Evolutionary conservation across 2,888 invertebrate genomes (phyloP), one percentile per base, ranked within the genome.

Genomic region (Vanessa cardui): DNA sequence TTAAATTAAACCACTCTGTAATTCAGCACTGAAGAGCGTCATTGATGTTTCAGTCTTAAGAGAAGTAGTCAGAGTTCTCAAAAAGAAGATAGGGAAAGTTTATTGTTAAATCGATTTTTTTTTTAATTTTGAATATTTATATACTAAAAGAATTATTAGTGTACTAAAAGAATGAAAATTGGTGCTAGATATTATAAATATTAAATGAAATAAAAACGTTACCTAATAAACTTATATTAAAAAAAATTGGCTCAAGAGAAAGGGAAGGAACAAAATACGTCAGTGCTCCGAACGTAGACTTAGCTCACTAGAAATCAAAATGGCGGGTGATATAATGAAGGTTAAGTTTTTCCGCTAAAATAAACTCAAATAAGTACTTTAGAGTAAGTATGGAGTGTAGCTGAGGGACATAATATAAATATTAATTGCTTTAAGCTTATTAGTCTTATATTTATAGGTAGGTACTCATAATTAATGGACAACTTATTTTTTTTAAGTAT

Each of bases 261-360:
- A 61, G 63, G 21, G 50, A 65, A 61, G 33, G 59, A 70, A 63
- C 63, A 64, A 59, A 62, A 64, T 61, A 46, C 65, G 66, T 65
- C 63, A 39, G 18, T 4, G 31, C 7, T 8, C 9, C n/a, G 50
- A 21, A 56, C 45, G 31, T 58, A 46, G 52, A 20, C 54, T 12
- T 39, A 46, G 56, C 31, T 20, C 33, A 70, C 64, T 56, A 64
- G 56, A 62, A 68, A 70, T 49, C 64, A 76, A 74, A 72, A 76
- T 76, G 74, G 74, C 75, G 74, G 69, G 67, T 58, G 59, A 49
- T 45, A 18, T 47, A 54, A 45, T 62, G 56, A 66, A 66, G 66
- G 66, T 62, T 66, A 62, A 21, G 15, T 26, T 44, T 62, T 54
- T 44, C 6, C 49, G 49, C 20, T 2, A 20, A 49, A 8, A 49